phyloP scores from a whole-genome alignment of 2,888 invertebrate species.

The Sacculina carcini region DNA sequence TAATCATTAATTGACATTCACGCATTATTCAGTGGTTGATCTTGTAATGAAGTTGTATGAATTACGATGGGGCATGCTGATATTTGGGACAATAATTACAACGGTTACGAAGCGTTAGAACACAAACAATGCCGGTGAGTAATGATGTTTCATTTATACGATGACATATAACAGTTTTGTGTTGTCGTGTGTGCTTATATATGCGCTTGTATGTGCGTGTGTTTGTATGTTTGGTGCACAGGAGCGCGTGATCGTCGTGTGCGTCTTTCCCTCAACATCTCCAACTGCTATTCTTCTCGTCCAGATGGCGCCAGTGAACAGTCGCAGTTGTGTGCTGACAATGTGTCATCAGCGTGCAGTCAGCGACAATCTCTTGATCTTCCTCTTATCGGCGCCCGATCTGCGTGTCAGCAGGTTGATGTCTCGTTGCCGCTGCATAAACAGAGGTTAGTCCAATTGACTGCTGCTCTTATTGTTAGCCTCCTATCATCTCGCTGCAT shows the following conservation, averaged over 20 bases:
- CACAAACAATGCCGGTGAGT: too few relatives aligned
- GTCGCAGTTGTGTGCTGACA: not conserved
- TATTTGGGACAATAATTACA: too few relatives aligned
- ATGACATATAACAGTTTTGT: not conserved
- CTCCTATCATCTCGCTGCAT: slow-evolving; percentile 6
- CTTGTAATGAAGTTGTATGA: too few relatives aligned
- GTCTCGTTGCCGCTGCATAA: too few relatives aligned
- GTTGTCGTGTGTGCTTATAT: not conserved
- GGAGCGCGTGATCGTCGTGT: not conserved
- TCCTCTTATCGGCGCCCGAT: too few relatives aligned
- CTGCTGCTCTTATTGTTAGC: not conserved
- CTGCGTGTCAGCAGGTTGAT: too few relatives aligned
- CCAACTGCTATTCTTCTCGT: not conserved
- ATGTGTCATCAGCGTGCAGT: slow-evolving; percentile 26
- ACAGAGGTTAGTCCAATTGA: slow-evolving; percentile 20
- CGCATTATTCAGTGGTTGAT: too few relatives aligned
- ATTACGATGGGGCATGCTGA: too few relatives aligned
- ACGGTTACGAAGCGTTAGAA: too few relatives aligned
- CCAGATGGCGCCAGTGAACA: not conserved
- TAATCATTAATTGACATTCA: too few relatives aligned
- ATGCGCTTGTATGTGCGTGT: not conserved
- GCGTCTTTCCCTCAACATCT: not conserved
- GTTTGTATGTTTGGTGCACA: not conserved
- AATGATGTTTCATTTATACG: too few relatives aligned
- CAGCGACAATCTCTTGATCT: too few relatives aligned